Evolutionary conservation across 2,113 vertebrate species (phyloP).

Genomic region (Jaculus jaculus): DNA sequence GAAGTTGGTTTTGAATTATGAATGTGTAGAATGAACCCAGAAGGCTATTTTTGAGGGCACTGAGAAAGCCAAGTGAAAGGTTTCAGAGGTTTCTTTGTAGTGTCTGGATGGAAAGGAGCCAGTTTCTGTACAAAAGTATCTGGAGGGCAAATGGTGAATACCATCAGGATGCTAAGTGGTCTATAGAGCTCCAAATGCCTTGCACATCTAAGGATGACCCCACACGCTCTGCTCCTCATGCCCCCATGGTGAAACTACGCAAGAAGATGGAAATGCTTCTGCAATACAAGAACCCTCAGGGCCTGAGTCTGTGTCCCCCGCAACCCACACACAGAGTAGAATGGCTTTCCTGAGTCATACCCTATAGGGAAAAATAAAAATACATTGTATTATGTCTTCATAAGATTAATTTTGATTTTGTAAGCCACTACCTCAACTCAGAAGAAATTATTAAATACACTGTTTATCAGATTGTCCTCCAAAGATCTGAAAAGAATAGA

Average conservation of each 20-base stretch:
- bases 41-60: background rate
- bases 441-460: background rate
- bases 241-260: background rate
- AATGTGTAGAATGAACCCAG: background rate
- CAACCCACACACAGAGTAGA: background rate
- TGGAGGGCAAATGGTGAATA: background rate
- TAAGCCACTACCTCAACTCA: background rate
- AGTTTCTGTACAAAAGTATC: background rate
- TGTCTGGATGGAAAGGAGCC: background rate
- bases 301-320: background rate
- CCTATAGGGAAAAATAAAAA: background rate
- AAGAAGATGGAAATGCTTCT: background rate
- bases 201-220: too few species aligned
- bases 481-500: background rate
- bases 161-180: background rate
- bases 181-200: background rate
- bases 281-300: background rate
- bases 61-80: background rate
- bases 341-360: background rate
- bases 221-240: accelerated
- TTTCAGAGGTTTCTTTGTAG: background rate
- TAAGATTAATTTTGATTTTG: background rate
- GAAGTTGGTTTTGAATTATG: background rate
- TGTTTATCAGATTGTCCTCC: background rate
- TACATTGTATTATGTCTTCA: background rate